These are phyloP conservation scores for Morus bassanus DNA, from an alignment of 2,797 vertebrate species.

Conservation along the genomic window DNA sequence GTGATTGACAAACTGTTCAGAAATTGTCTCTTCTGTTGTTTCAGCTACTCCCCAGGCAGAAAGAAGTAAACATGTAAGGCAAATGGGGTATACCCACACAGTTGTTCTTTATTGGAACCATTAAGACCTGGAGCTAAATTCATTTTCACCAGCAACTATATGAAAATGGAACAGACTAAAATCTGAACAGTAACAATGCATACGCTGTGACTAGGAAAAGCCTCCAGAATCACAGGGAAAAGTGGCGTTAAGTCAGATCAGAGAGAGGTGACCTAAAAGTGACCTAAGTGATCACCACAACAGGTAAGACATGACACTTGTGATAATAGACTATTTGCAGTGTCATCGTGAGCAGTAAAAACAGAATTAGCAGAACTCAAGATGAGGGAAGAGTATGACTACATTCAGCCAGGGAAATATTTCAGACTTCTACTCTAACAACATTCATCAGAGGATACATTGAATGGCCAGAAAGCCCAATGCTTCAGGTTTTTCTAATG, in stretches of 20 bases:
- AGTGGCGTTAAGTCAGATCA: background rate
- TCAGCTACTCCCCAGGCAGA: background rate
- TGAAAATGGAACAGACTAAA: background rate
- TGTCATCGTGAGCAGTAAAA: background rate
- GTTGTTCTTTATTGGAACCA: background rate
- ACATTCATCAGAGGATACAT: background rate
- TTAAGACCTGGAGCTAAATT: background rate
- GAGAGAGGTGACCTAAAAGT: background rate
- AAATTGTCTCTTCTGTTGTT: background rate
- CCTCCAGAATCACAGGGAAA: background rate
- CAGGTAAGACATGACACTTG: background rate
- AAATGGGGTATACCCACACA: background rate
- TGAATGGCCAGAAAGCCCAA: background rate
- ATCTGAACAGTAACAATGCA: background rate
- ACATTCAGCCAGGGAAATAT: background rate
- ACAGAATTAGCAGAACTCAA: background rate
- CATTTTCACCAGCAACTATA: background rate
- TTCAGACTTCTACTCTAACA: background rate
- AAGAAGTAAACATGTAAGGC: background rate
- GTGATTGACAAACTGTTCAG: slow-evolving; percentile 9
- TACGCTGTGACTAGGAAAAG: background rate
- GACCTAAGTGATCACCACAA: background rate
- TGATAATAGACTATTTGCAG: background rate
- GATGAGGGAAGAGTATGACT: background rate
- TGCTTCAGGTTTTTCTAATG: background rate